phyloP scores from a whole-genome alignment of 2,797 vertebrate species.

The Caiman crocodilus region DNA sequence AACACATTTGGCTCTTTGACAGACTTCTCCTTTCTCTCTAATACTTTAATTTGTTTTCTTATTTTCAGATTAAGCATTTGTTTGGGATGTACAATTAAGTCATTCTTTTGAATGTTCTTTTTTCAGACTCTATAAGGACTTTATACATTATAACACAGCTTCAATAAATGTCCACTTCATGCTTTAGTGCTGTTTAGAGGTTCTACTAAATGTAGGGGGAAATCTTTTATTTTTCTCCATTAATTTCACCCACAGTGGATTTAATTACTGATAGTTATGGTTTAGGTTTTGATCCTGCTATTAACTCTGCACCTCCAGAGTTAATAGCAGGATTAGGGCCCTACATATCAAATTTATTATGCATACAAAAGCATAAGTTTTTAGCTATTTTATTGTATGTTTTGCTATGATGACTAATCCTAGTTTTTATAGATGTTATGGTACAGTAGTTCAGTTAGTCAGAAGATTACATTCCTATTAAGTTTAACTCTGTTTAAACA shows the following conservation, averaged over 20 bases:
- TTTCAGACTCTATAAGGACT: not conserved
- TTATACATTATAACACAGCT: not conserved
- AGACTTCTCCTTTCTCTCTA: not conserved
- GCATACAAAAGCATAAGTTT: accelerated
- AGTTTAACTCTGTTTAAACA: not conserved
- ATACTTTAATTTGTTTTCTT: not conserved
- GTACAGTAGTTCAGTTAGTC: not conserved
- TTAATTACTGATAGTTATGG: not conserved
- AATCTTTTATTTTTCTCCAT: not conserved
- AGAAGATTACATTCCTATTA: conserved; percentile 9
- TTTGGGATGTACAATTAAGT: not conserved
- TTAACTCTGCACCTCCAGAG: not conserved
- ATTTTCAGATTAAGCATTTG: not conserved
- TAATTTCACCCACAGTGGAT: not conserved
- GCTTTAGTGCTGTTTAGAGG: not conserved
- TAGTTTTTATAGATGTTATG: not conserved
- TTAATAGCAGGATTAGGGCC: not conserved
- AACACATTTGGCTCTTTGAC: not conserved
- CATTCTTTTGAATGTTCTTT: not conserved
- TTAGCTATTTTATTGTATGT: not conserved
- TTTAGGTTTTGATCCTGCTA: not conserved
- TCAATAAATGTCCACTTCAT: not conserved
- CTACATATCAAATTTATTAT: not conserved
- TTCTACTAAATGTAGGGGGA: not conserved
- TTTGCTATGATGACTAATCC: not conserved